Conservation (phyloP, 2,113 vertebrate species). For the Symphodus melops region DNA sequence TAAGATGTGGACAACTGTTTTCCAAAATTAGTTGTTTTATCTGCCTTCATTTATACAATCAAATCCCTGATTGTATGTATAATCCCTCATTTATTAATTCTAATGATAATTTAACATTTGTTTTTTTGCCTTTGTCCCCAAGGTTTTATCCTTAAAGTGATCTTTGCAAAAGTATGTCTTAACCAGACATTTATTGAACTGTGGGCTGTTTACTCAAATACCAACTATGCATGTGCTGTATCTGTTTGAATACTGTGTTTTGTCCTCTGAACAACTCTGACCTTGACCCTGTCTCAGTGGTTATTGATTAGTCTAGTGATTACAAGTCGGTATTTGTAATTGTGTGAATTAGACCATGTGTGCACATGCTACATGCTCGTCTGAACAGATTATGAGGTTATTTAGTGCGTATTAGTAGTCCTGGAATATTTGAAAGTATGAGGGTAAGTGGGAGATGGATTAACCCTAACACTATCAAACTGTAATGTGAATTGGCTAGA, state of each 20-base stretch:
- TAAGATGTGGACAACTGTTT: background rate
- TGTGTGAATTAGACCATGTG: background rate
- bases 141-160: conserved; percentile 15
- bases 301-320: conserved; percentile 56
- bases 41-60: background rate
- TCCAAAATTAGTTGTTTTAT: background rate
- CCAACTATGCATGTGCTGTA: background rate
- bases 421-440: conserved; percentile 4
- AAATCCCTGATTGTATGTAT: background rate
- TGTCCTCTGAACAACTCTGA: conserved; percentile 13
- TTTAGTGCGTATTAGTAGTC: conserved; percentile 14
- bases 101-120: background rate
- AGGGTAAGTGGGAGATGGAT: background rate
- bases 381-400: conserved; percentile 11
- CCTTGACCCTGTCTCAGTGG: conserved; percentile 30
- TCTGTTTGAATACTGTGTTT: background rate
- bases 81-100: conserved; percentile 1
- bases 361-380: background rate
- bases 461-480: background rate
- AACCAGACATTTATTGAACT: conserved; percentile 11
- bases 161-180: background rate
- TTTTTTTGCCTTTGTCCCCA: conserved; percentile 3
- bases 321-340: conserved; percentile 31
- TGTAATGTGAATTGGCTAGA: background rate
- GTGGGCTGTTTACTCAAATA: conserved; percentile 1